These are phyloP conservation scores for Medauroidea extradentata DNA, from an alignment of 1,140 invertebrate species.

Conservation along the genomic window DNA sequence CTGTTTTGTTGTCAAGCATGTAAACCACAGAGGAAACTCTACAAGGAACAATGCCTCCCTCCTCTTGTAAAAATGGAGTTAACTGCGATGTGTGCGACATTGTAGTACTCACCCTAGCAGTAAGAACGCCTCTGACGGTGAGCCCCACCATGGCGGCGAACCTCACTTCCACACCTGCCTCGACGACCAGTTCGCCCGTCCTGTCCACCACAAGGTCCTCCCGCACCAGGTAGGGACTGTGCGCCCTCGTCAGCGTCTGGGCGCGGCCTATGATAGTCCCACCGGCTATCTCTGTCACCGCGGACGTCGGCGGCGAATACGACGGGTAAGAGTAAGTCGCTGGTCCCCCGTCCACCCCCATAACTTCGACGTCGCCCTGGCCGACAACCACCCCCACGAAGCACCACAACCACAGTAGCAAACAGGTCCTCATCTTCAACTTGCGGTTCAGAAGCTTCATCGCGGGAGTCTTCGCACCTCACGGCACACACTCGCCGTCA, in stretches of 20 bases:
- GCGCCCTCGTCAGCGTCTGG: slow-evolving; percentile 45
- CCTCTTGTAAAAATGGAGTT: too few species aligned
- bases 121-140: slow-evolving; percentile 79
- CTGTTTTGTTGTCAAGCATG: too few species aligned
- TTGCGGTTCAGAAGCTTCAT: too few species aligned
- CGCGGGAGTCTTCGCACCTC: too few species aligned
- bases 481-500: too few species aligned
- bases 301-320: background rate
- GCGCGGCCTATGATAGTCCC: slow-evolving; percentile 53
- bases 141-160: slow-evolving; percentile 88
- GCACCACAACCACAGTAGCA: too few species aligned
- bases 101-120: slow-evolving; percentile 73
- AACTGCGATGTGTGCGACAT: too few species aligned
- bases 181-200: slow-evolving; percentile 69
- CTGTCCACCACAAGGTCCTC: slow-evolving; percentile 76
- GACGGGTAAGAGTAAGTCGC: slow-evolving; percentile 9
- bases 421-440: too few species aligned
- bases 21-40: too few species aligned
- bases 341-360: background rate
- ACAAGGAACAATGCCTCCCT: too few species aligned
- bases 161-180: slow-evolving; percentile 77
- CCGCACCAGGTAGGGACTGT: slow-evolving; percentile 72
- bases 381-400: background rate
- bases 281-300: slow-evolving; percentile 53
- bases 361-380: background rate